Base-by-base conservation (phyloP, 1,140 invertebrate species). In the Nomia melanderi region DNA sequence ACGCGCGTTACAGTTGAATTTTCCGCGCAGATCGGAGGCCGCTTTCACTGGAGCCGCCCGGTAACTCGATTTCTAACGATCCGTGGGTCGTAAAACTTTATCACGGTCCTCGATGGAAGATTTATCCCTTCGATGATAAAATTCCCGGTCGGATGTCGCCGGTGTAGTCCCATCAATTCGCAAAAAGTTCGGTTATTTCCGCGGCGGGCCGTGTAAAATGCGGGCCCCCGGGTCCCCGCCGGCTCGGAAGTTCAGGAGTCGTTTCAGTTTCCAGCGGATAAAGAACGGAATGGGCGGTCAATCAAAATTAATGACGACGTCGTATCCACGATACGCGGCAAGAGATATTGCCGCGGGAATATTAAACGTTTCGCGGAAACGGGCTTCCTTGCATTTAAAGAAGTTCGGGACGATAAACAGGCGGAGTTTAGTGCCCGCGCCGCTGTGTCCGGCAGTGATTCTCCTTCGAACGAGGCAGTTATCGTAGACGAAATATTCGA, bases 361-460 rank as follows among this genome's bases (percentile, higher is more conserved):
- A 57, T 31, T 57, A 57, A 57, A 57, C 54, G 29, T 57, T 57
- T 57, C 54, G 54, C 54, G 54, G 54, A 57, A 57, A 29, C 6
- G 54, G 17, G 25, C 27, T 57, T 57, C 27, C 54, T 8, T 57
- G 54, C 27, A 57, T 57, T 57, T 29, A 17, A 57, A 57, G 54
- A 57, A 57, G 54, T 57, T 57, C 17, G 14, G 27, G 27, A 25
- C 27, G 17, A 57, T 31, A 57, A 57, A 57, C 54, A 50, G 47
- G 1, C 47, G 47, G n/a, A 8, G 47, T 50, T 50, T 50, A 50
- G 47, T 50, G 47, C 5, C 8, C 1, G 20, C 1, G 47, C n/a
- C 0, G 7, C 4, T n/a, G 20, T 17, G 1, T 50, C 20, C 47
- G 47, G n/a, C 20, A n/a, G 20, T 17, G 47, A 50, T 50, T 7